Evolutionary conservation across 2,888 invertebrate genomes (phyloP).

Genomic region (Herminia tarsipennalis): DNA sequence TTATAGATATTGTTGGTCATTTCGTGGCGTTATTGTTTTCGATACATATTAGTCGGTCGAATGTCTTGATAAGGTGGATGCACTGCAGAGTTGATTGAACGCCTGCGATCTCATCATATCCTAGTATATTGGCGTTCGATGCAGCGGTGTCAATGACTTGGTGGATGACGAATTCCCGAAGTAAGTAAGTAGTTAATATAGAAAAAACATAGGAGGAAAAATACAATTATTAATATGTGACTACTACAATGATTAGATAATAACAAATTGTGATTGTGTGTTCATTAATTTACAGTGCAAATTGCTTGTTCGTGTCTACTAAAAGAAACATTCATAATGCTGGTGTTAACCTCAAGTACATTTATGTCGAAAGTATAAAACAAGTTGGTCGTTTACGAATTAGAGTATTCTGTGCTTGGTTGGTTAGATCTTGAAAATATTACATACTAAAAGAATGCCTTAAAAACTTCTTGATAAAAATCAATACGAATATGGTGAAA

Average conservation of each 20-base stretch:
- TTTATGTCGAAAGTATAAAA: slow-evolving; percentile 1
- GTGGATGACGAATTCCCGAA: slow-evolving; percentile 72
- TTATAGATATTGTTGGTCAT: slow-evolving; percentile 20
- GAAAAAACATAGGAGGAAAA: slow-evolving; percentile 43
- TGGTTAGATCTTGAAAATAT: too few relatives aligned
- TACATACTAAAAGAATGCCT: too few relatives aligned
- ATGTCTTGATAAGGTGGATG: slow-evolving; percentile 73
- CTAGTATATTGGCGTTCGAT: slow-evolving; percentile 71
- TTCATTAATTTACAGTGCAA: slow-evolving; percentile 3
- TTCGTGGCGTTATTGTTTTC: slow-evolving; percentile 36
- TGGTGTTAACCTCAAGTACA: not conserved
- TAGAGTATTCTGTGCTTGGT: not conserved
- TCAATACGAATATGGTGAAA: too few relatives aligned
- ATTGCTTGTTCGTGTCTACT: slow-evolving; percentile 8
- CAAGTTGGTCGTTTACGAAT: not conserved
- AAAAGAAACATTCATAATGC: not conserved
- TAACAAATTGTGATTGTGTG: too few relatives aligned
- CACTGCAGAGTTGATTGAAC: slow-evolving; percentile 76
- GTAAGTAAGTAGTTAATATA: slow-evolving; percentile 26
- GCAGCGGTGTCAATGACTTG: slow-evolving; percentile 82
- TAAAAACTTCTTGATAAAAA: too few relatives aligned
- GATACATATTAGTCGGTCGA: slow-evolving; percentile 29
- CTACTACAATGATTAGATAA: too few relatives aligned
- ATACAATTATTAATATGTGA: too few relatives aligned
- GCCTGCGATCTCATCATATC: slow-evolving; percentile 71